phyloP scores from a whole-genome alignment of 2,888 invertebrate genomes.

The Mesoligia furuncula region DNA sequence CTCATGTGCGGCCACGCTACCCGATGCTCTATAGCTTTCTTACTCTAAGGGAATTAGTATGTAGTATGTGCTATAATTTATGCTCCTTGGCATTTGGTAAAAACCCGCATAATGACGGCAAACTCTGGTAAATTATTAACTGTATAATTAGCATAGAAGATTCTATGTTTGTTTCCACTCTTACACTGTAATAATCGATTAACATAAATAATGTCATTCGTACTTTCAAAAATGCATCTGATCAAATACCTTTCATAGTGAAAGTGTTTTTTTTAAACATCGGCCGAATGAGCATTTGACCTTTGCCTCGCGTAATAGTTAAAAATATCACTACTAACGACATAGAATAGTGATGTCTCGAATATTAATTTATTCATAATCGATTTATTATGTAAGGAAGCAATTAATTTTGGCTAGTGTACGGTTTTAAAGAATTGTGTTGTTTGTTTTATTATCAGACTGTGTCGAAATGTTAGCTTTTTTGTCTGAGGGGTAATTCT shows the following conservation, averaged over 20 bases:
- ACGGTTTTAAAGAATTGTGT: constrained; percentile 4
- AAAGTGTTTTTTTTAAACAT: constrained; percentile 46
- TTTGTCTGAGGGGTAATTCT: neutral
- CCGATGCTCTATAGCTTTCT: too few relatives aligned
- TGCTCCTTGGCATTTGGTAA: neutral
- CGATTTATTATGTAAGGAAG: constrained; percentile 30
- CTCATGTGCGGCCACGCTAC: too few relatives aligned
- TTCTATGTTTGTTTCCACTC: neutral
- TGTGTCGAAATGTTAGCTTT: neutral
- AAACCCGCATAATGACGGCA: fast-evolving
- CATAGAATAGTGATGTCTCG: constrained; percentile 27
- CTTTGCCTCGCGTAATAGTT: constrained; percentile 43
- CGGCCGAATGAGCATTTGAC: constrained; percentile 40
- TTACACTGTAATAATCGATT: constrained; percentile 12
- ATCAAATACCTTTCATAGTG: constrained; percentile 32
- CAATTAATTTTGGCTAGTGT: neutral
- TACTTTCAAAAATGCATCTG: constrained; percentile 50
- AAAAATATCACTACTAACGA: constrained; percentile 39
- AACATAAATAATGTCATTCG: constrained; percentile 31
- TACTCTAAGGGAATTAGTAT: too few relatives aligned
- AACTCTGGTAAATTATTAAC: neutral
- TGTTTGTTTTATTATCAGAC: neutral
- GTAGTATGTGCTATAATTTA: neutral
- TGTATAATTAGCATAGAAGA: neutral
- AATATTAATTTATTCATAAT: constrained; percentile 34